Evolutionary conservation across 2,113 vertebrate genomes (phyloP), one percentile per base, ranked within the genome.

Genomic region (Motacilla alba): DNA sequence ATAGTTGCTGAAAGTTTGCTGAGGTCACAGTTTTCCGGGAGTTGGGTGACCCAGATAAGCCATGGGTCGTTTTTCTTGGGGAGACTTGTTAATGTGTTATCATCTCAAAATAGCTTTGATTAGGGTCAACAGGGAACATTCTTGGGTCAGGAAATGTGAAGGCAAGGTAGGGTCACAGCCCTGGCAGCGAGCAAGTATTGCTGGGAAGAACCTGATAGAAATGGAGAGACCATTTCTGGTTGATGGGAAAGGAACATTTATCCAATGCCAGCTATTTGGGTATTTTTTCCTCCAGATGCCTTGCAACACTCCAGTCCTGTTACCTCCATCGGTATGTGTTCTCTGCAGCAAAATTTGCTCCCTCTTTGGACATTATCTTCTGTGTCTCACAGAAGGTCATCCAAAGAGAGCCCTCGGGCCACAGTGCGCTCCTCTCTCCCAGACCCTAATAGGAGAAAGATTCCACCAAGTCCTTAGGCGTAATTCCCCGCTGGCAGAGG

Each of bases 11-110:
- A 69, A 96, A 97, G 96, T 95, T 95, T 96, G 92, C 95, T 94
- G 96, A 97, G 95, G 96, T 97, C 96, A 97, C 90, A 77, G 82
- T 96, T 95, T 97, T 95, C 95, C 92, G 19, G 94, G 92, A 96
- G 82, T 95, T 95, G 72, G 92, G 92, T 96, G 95, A 94, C 94
- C 93, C 75, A 94, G 94, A 97, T 95, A 88, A 97, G 76, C 95
- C 85, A 85, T 91, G 88, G 92, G 95, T 93, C 31, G 0, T 93
- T 95, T 95, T 96, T 95, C 90, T 95, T 95, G 84, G 93, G 94
- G 82, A 88, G 89, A 91, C 79, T 90, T 94, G 87, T 93, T 93
- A 96, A 93, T 95, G 90, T 7, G 26, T 95, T 95, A 96, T 93
- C 93, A 91, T 56, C 94, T 93, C 85, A 92, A 95, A 97, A 96